Evolutionary conservation across 1,140 invertebrate genomes (phyloP).

Genomic region (Lordiphosa mommai): DNA sequence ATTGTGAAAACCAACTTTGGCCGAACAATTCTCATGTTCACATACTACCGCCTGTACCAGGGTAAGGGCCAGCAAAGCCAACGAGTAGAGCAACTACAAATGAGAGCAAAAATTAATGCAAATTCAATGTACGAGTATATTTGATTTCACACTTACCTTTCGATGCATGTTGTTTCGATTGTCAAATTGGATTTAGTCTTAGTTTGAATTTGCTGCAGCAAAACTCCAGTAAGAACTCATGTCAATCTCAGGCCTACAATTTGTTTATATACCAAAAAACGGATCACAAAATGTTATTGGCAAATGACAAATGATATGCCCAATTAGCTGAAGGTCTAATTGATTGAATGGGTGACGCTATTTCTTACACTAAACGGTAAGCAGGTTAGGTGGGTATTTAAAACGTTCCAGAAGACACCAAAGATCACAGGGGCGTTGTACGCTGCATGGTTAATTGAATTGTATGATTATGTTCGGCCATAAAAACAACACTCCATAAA

Average conservation of each 20-base stretch:
- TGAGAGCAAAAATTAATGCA: background rate
- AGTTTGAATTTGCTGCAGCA: slow-evolving; percentile 64
- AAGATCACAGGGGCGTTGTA: background rate
- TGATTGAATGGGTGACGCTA: background rate
- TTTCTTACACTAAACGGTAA: background rate
- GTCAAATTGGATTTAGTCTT: slow-evolving; percentile 63
- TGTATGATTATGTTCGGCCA: background rate
- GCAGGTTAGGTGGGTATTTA: background rate
- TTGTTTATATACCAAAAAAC: slow-evolving; percentile 50
- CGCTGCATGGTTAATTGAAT: background rate
- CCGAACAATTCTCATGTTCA: slow-evolving; percentile 5
- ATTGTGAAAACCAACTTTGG: background rate
- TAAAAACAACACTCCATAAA: slow-evolving; percentile 7
- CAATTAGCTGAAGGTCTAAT: slow-evolving; percentile 29
- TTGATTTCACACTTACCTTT: slow-evolving; percentile 17
- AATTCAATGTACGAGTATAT: too few species aligned
- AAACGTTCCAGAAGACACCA: too few species aligned
- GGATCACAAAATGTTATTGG: slow-evolving; percentile 1
- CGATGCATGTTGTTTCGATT: slow-evolving; percentile 39
- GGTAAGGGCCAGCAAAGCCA: slow-evolving; percentile 32
- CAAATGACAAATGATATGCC: slow-evolving; percentile 38
- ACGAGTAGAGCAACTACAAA: slow-evolving; percentile 45
- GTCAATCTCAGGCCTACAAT: slow-evolving; percentile 16
- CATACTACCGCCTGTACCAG: slow-evolving; percentile 13
- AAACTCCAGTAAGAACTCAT: slow-evolving; percentile 76